phyloP scores from a whole-genome alignment of 2,797 vertebrate species.

The Centroberyx gerrardi region DNA sequence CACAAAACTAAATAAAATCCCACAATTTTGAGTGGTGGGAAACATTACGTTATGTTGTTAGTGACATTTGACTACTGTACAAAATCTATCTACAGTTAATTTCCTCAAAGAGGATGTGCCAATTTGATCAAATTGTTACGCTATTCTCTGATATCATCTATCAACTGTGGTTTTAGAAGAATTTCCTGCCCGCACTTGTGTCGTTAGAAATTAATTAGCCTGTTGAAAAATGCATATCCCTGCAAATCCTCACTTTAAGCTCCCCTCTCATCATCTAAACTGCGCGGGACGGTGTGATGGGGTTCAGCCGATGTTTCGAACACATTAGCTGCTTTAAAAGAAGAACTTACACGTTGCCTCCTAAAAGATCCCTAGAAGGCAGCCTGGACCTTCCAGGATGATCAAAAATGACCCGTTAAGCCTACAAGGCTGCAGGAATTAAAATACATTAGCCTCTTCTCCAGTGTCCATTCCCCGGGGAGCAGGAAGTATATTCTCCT shows the following conservation, averaged over 20 bases:
- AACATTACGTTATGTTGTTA: slow-evolving; percentile 20
- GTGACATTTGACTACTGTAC: slow-evolving; percentile 30
- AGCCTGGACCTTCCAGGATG: slow-evolving; percentile 47
- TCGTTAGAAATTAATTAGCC: slow-evolving; percentile 57
- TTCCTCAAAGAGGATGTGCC: slow-evolving; percentile 40
- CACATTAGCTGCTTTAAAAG: slow-evolving; percentile 42
- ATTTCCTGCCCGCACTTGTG: slow-evolving; percentile 47
- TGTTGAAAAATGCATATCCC: slow-evolving; percentile 47
- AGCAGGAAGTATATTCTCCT: slow-evolving; percentile 59
- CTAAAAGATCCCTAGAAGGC: slow-evolving; percentile 56
- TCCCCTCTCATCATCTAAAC: slow-evolving; percentile 52
- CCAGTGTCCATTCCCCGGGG: slow-evolving; percentile 41
- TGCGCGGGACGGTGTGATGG: slow-evolving; percentile 41
- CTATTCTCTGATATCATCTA: slow-evolving; percentile 43
- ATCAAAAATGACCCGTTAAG: slow-evolving; percentile 64
- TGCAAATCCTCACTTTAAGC: slow-evolving; percentile 49
- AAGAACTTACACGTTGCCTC: slow-evolving; percentile 30
- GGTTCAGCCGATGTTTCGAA: slow-evolving; percentile 39
- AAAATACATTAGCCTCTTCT: slow-evolving; percentile 72
- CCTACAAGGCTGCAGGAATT: slow-evolving; percentile 67
- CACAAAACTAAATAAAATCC: slow-evolving; percentile 7
- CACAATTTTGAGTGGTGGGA: not conserved
- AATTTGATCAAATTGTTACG: slow-evolving; percentile 46
- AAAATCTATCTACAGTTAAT: slow-evolving; percentile 25
- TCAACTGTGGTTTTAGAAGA: slow-evolving; percentile 26